These are phyloP conservation scores for Lucilia cuprina DNA, from an alignment of 1,140 invertebrate genomes.

Conservation along the genomic window DNA sequence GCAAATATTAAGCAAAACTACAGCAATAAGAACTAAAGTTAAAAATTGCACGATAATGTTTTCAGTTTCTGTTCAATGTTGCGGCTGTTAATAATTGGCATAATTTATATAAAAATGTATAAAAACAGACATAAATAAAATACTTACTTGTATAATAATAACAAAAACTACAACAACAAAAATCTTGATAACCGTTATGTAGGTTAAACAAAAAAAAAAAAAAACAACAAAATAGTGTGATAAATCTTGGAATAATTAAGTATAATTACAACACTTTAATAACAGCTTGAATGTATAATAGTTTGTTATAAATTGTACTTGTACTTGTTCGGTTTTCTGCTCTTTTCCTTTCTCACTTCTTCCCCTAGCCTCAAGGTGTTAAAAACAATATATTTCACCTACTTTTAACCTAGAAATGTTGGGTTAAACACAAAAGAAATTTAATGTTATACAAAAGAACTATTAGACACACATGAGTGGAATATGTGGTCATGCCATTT, in stretches of 20 bases:
- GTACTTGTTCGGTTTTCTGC: no score
- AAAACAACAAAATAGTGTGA: not conserved
- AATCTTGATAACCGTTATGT: not conserved
- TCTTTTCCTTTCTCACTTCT: no score
- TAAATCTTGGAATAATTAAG: conserved; percentile 9
- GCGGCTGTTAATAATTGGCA: conserved; percentile 31
- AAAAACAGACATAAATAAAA: not conserved
- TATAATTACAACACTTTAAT: conserved; percentile 2
- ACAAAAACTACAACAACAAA: not conserved
- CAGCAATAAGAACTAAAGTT: not conserved
- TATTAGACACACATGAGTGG: no score
- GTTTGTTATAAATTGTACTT: not conserved
- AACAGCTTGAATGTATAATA: not conserved
- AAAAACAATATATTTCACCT: no score
- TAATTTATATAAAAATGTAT: conserved; percentile 17
- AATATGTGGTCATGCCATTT: no score
- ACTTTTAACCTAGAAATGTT: no score
- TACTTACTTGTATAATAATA: not conserved
- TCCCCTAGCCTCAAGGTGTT: not conserved
- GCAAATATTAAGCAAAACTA: no score
- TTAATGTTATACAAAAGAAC: no score
- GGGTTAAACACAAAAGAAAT: no score
- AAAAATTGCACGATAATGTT: not conserved
- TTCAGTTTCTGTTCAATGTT: conserved; percentile 12
- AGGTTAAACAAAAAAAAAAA: not conserved